A percentile compares a stretch with the other conserved stretches of the same genome.
These are phyloP conservation scores for Apamea crenata DNA, from an alignment of 2,888 invertebrate species.

Conservation along the genomic window DNA sequence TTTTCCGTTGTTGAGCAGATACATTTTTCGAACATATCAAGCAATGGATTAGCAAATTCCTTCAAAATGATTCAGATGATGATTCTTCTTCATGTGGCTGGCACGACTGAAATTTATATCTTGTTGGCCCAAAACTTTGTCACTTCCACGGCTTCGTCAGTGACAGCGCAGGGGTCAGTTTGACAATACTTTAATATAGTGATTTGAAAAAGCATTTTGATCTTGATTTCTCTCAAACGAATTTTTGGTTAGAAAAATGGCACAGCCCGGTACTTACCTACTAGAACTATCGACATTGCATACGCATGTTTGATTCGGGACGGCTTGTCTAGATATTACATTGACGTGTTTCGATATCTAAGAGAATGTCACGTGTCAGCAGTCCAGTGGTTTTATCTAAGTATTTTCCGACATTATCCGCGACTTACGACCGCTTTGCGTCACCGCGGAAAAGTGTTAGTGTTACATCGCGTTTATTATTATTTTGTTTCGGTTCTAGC, in stretches of 20 bases:
- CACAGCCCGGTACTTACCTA: background rate
- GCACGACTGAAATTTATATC: too few species aligned
- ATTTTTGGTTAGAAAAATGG: background rate
- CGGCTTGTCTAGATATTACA: conserved; percentile 34
- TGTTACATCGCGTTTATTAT: conserved; percentile 39
- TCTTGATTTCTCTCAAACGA: background rate
- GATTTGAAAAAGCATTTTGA: background rate
- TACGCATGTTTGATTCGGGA: conserved; percentile 22
- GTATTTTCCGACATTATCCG: conserved; percentile 49
- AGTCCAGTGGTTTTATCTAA: conserved; percentile 42
- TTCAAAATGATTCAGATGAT: background rate
- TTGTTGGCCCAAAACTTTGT: too few species aligned
- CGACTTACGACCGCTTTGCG: conserved; percentile 48
- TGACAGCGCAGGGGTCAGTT: too few species aligned
- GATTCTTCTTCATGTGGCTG: too few species aligned
- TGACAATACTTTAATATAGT: background rate
- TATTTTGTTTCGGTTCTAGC: conserved; percentile 35
- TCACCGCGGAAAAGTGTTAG: conserved; percentile 52
- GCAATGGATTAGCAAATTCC: background rate
- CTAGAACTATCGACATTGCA: background rate
- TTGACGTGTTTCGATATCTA: conserved; percentile 34
- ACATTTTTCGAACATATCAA: background rate
- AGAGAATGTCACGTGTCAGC: conserved; percentile 23
- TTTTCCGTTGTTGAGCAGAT: background rate
- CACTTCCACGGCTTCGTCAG: too few species aligned